Evolutionary conservation across 1,140 invertebrate genomes (phyloP), one percentile per base, ranked within the genome.

Genomic region (Nasonia giraulti): DNA sequence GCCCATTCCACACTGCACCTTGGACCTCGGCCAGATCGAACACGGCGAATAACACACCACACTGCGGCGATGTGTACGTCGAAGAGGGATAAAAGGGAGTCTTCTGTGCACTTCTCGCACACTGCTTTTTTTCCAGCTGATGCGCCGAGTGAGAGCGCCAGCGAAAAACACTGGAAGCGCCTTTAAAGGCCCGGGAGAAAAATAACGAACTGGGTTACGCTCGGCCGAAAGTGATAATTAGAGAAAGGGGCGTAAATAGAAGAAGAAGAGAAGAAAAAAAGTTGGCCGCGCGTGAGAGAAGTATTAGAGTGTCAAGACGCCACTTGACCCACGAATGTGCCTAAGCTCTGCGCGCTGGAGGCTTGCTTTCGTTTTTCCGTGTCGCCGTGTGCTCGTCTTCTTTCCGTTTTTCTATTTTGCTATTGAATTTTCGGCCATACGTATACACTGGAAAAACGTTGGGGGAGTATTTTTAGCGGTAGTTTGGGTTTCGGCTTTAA

Each of bases 151-250:
- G 27, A 11, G 33, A 66, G 23, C 33, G 33, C 33, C 33, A 6
- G 68, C 27, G 40, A 44, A 76, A 76, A 76, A 76, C 40, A 47
- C 40, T 23, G 11, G 37, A 71, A 76, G 40, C 27, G 37, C 40
- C 40, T 50, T 76, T 47, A 40, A 76, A 80, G 33, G 20, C 37
- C 80, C 69, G 68, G 33, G 33, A 47, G 47, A 77, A 82, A 83
- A 83, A 68, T 83, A 83, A 83, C 74, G 74, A 83, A 83, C 82
- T 83, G 47, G 74, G 74, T 83, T 83, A 31, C n/a, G 62, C 73
- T 76, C 37, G 11, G n/a, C 50, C 71, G 74, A 77, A 76, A 83
- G 74, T 83, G 82, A 83, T 82, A 82, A 82, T 82, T 82, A 82
- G 81, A 62, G 73, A 76, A 76, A 40, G 73, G 27, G 55, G n/a